These are phyloP conservation scores for Ranitomeya imitator DNA, from an alignment of 2,113 vertebrate genomes.

Conservation along the genomic window DNA sequence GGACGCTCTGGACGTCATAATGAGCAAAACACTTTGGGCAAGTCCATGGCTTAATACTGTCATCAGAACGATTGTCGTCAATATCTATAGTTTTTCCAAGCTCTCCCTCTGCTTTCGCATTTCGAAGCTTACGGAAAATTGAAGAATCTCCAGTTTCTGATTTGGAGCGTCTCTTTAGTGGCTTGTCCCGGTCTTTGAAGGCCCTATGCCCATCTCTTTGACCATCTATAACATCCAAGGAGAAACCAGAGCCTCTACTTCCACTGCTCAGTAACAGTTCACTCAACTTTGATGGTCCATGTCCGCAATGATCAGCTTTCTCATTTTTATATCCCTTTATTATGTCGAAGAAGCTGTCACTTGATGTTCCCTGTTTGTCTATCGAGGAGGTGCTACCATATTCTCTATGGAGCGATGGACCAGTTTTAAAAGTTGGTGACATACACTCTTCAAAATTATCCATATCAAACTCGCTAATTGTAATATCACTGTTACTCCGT, in stretches of 20 bases:
- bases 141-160: slow-evolving; percentile 94
- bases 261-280: slow-evolving; percentile 83
- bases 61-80: slow-evolving; percentile 87
- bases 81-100: slow-evolving; percentile 80
- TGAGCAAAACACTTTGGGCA: slow-evolving; percentile 92
- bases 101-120: slow-evolving; percentile 85
- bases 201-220: slow-evolving; percentile 86
- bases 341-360: slow-evolving; percentile 90
- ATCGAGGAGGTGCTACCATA: slow-evolving; percentile 99
- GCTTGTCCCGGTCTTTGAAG: slow-evolving; percentile 92
- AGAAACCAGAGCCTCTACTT: slow-evolving; percentile 78
- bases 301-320: slow-evolving; percentile 81
- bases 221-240: slow-evolving; percentile 82
- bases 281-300: slow-evolving; percentile 80
- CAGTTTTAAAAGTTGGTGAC: slow-evolving; percentile 81
- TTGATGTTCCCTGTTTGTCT: slow-evolving; percentile 90
- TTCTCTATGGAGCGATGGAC: slow-evolving; percentile 88
- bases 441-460: slow-evolving; percentile 91
- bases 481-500: slow-evolving; percentile 95
- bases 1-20: slow-evolving; percentile 91
- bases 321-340: slow-evolving; percentile 90
- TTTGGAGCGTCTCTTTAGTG: slow-evolving; percentile 90
- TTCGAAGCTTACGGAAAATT: slow-evolving; percentile 93
- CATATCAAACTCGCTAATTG: slow-evolving; percentile 90
- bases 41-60: slow-evolving; percentile 83